Evolutionary conservation across 2,113 vertebrate genomes (phyloP).

Genomic region (Calyptomena viridis): DNA sequence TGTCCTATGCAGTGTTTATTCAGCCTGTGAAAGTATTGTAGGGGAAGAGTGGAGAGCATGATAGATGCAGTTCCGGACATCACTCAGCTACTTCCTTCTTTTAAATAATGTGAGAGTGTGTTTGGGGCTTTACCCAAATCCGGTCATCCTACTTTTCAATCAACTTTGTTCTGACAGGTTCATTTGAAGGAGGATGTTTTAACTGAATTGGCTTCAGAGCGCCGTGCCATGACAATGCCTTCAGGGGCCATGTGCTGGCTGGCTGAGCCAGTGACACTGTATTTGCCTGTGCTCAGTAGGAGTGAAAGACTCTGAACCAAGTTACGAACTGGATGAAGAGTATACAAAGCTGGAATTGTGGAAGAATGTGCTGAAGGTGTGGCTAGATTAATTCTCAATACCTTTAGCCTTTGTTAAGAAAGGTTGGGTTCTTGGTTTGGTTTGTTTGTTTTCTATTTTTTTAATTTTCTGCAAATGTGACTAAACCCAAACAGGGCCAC

Average conservation of each 20-base stretch:
- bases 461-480: not conserved
- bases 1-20: not conserved
- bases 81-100: not conserved
- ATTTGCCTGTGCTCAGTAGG: not conserved
- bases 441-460: not conserved
- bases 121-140: not conserved
- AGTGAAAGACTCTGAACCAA: not conserved
- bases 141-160: not conserved
- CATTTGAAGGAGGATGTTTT: not conserved
- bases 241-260: not conserved
- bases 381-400: not conserved
- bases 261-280: not conserved
- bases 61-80: not conserved
- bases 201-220: not conserved
- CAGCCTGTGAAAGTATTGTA: not conserved
- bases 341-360: not conserved
- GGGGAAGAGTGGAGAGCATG: not conserved
- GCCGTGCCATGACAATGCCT: not conserved
- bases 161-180: not conserved
- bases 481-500: not conserved
- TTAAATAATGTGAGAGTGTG: not conserved
- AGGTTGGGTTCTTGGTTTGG: not conserved
- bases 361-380: not conserved
- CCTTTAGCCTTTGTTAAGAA: not conserved
- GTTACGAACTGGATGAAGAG: accelerated